A percentile compares a stretch with the other conserved stretches of the same genome.
These are phyloP conservation scores for Papilio polyxenes DNA, from an alignment of 1,140 invertebrate genomes.

Conservation along the genomic window DNA sequence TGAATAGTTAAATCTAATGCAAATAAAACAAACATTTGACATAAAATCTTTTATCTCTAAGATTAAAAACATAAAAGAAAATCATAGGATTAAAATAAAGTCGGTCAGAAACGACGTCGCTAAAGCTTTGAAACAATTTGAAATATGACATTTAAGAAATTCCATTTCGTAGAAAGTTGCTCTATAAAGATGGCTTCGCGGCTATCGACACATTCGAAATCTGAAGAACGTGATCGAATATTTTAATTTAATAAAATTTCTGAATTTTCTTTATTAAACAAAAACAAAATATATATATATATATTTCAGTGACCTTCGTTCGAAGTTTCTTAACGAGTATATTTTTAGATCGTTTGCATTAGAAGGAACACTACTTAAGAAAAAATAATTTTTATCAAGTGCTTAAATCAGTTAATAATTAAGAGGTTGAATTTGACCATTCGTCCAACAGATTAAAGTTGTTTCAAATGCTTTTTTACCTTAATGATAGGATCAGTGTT, in stretches of 20 bases:
- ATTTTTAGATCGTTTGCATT: too few species aligned
- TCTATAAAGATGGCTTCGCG: neutral
- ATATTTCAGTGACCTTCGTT: neutral
- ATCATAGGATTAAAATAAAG: conserved; percentile 3
- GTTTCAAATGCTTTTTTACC: too few species aligned
- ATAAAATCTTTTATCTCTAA: neutral
- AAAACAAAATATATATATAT: neutral
- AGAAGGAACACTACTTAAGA: too few species aligned
- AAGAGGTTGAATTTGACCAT: too few species aligned
- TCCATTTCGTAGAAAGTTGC: neutral
- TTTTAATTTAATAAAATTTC: neutral
- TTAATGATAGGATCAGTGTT: too few species aligned
- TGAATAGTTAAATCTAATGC: neutral
- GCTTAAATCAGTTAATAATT: too few species aligned
- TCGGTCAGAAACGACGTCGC: neutral
- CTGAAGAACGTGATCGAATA: neutral
- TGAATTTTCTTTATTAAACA: neutral
- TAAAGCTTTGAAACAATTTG: conserved; percentile 1
- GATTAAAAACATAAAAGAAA: neutral
- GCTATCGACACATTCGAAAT: neutral
- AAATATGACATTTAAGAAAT: conserved; percentile 15
- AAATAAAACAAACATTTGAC: neutral
- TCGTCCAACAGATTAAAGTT: too few species aligned
- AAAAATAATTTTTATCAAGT: too few species aligned
- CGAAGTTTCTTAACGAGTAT: neutral